Evolutionary conservation across 2,888 invertebrate genomes (phyloP).

Genomic region (Lamproptera curius): DNA sequence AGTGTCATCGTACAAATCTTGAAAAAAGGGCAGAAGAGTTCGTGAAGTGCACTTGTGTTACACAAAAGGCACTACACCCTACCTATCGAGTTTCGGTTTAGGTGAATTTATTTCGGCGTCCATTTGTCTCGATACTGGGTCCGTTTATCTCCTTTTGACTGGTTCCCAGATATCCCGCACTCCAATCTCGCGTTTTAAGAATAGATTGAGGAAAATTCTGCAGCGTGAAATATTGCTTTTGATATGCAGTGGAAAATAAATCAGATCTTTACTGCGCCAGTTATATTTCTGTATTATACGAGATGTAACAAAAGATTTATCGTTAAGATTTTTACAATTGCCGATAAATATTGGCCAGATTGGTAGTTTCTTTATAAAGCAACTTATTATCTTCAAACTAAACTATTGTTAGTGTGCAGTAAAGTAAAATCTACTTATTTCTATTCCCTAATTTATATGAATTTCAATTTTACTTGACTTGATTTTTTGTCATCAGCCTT

Average conservation of each 20-base stretch:
- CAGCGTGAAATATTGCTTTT: conserved; percentile 8
- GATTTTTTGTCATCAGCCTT: no score
- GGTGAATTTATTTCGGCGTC: conserved; percentile 11
- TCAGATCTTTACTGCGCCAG: not conserved
- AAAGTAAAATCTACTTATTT: no score
- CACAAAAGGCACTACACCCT: conserved; percentile 2
- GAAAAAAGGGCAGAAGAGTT: conserved; percentile 1
- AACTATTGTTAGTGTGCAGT: no score
- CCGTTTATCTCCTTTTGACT: conserved; percentile 6
- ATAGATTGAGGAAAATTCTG: conserved; percentile 12
- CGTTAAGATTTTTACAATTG: no score
- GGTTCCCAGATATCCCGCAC: not conserved
- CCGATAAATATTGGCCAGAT: no score
- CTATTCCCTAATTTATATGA: no score
- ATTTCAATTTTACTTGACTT: no score
- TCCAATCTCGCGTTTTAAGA: conserved; percentile 2
- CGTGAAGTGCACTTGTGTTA: conserved; percentile 4
- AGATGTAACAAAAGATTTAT: no score
- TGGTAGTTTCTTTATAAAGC: no score
- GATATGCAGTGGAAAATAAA: not conserved
- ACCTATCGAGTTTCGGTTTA: not conserved
- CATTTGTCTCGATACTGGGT: conserved; percentile 14
- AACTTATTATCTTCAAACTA: no score
- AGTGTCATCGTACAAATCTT: not conserved
- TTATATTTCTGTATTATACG: no score